Evolutionary conservation across 2,888 invertebrate genomes (phyloP).

Genomic region (Abrostola triplasia): DNA sequence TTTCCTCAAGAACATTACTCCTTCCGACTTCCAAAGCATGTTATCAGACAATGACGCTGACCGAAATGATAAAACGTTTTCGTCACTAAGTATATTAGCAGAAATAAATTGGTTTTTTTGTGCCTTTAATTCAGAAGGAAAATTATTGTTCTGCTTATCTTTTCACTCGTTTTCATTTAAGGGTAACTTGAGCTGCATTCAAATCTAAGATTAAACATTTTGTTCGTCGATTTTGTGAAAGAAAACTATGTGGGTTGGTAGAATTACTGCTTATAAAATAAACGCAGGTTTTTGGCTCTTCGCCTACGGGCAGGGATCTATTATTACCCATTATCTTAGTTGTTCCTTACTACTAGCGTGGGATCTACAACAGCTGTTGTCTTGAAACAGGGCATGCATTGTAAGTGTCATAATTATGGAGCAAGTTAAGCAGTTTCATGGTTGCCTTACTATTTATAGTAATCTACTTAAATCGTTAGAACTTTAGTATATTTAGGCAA

Average conservation of each 20-base stretch:
- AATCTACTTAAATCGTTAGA: too few relatives aligned
- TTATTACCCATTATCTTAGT: conserved; percentile 40
- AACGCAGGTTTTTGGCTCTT: conserved; percentile 29
- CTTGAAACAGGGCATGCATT: conserved; percentile 16
- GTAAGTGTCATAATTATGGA: conserved; percentile 1
- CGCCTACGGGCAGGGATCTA: conserved; percentile 34
- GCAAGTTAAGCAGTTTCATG: neutral
- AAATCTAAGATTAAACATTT: neutral
- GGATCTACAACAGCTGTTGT: conserved; percentile 36
- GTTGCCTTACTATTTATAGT: neutral
- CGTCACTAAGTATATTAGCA: conserved; percentile 50
- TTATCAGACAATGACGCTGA: conserved; percentile 71
- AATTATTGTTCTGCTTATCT: conserved; percentile 45
- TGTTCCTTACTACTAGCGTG: conserved; percentile 41
- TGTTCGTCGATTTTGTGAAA: neutral
- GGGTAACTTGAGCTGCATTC: conserved; percentile 16
- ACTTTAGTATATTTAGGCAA: too few relatives aligned
- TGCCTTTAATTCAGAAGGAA: conserved; percentile 36
- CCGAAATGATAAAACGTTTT: conserved; percentile 61
- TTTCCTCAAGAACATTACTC: conserved; percentile 77
- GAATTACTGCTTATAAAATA: conserved; percentile 17
- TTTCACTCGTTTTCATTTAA: conserved; percentile 32
- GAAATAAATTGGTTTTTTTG: conserved; percentile 19
- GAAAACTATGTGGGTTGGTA: neutral
- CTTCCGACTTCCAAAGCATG: conserved; percentile 70